phyloP scores from a whole-genome alignment of 35 echinoderm and acorn worm species.

The Lytechinus variegatus region DNA sequence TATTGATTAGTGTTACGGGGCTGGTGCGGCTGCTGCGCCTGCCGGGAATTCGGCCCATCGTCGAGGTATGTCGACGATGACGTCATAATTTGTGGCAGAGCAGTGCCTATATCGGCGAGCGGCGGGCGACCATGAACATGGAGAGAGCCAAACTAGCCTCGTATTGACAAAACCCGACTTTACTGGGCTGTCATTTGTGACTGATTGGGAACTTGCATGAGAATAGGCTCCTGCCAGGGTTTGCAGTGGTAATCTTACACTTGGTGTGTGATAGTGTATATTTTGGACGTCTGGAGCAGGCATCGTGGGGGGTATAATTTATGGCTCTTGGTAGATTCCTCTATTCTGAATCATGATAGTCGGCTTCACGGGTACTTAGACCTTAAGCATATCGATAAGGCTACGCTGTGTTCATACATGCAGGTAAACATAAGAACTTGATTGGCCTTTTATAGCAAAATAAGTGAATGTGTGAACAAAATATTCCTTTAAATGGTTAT shows the following conservation, averaged over 20 bases:
- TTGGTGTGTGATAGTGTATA: not conserved
- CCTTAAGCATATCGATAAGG: not conserved
- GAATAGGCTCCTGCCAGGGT: not conserved
- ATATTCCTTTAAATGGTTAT: too few species aligned
- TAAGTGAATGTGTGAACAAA: too few species aligned
- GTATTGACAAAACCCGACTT: not conserved
- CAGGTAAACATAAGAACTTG: too few species aligned
- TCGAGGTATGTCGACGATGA: not conserved
- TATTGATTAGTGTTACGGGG: constrained; percentile 18
- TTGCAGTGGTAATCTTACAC: not conserved
- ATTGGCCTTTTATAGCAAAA: too few species aligned
- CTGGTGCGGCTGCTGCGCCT: not conserved
- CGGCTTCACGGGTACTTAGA: not conserved
- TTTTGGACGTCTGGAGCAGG: not conserved
- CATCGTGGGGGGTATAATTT: not conserved
- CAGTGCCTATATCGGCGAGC: not conserved
- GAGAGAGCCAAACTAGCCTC: not conserved
- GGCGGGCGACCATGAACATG: not conserved
- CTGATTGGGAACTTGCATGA: not conserved
- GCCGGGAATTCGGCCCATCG: not conserved
- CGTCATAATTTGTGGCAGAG: not conserved
- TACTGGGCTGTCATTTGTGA: not conserved
- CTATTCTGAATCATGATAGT: not conserved
- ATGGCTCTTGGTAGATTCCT: not conserved
- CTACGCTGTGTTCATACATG: not conserved